Evolutionary conservation across 2,888 invertebrate species (phyloP), one percentile per base, ranked within the genome.

Genomic region (Thyatira batis): DNA sequence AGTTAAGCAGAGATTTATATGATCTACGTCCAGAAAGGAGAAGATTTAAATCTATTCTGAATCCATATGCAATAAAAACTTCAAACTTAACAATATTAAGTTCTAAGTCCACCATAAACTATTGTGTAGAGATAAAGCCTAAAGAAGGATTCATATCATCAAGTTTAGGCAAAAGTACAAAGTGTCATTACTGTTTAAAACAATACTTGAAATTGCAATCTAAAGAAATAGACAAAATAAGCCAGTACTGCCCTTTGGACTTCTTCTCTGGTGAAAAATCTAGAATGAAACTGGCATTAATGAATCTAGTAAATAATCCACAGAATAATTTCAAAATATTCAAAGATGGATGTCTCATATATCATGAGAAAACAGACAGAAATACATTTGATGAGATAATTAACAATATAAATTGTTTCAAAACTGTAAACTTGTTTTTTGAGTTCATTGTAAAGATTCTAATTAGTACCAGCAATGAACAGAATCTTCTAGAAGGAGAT

Each of bases 171-270:
- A 70, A 67, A 21, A 75, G 82, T 58, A 77, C 81, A 1, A 92
- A 89, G 69, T 94, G 94, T 69, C 92, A 93, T 68, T 93, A 89
- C 68, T 93, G 94, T 67, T 71, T 94, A 44, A 94, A 94, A 74
- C 94, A 94, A 67, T 87, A 86, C 79, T 65, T 85, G 43, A 92
- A 94, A 92, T 68, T 94, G 54, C 84, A 91, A 72, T 80, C 90
- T 27, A 86, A 89, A n/a, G 83, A 92, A 57, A 93, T 94, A 57
- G 67, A 80, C 27, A 68, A 72, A 3, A 82, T 87, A 44, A 95
- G 95, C 72, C 76, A 82, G n/a, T 96, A 95, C 73, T 96, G 96
- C 68, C 96, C 96, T 0, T 77, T 95, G 53, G 94, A 95, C 75
- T 84, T 96, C 28, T 96, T 94, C 85, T 95, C 95, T 58, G 95